Base-by-base conservation (phyloP, 1,140 invertebrate genomes). In the Bathynomus jamesi region DNA sequence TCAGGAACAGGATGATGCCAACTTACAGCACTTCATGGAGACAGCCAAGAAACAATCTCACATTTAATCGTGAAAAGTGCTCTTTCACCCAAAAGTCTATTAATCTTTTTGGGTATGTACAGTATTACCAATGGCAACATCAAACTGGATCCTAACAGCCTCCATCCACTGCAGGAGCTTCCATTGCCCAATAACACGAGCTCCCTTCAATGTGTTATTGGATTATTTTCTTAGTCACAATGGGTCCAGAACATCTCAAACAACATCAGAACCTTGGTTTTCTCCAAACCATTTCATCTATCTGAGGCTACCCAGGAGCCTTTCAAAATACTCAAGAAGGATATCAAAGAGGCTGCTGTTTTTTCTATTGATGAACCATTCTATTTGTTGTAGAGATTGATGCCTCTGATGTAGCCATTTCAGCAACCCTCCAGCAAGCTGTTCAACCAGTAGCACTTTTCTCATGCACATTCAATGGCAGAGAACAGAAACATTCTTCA, bases 391-490 rank as follows among this genome's bases (percentile, higher is more conserved):
- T 65, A 24, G 64, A 72, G 62, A 70, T 62, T 0, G 64, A 74
- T 70, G 65, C 72, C 21, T 76, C 69, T 31, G 72, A 78, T n/a
- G 65, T 61, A 66, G 72, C 72, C 21, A 73, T 79, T 11, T 67
- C 61, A 61, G 74, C 77, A 67, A 79, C 72, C 11, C 46, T 78
- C 4, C 30, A 28, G 13, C 71, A 78, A 69, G 28, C 30, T n/a
- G 65, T 67, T 0, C 61, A 28, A 0, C 71, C 72, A 3, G 28
- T 76, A 2, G 73, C 78, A 0, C 76, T 78, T 28, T 76, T 78
- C 40, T 74, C 71, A 0, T 4, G 71, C 53, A 76, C 71, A n/a
- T 53, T 78, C 24, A 21, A 29, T n/a, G n/a, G n/a, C n/a, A n/a
- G n/a, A n/a, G n/a, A n/a, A n/a, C n/a, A n/a, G n/a, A n/a, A n/a